Conservation (phyloP, 1,140 invertebrate genomes). For the Episyrphus balteatus region DNA sequence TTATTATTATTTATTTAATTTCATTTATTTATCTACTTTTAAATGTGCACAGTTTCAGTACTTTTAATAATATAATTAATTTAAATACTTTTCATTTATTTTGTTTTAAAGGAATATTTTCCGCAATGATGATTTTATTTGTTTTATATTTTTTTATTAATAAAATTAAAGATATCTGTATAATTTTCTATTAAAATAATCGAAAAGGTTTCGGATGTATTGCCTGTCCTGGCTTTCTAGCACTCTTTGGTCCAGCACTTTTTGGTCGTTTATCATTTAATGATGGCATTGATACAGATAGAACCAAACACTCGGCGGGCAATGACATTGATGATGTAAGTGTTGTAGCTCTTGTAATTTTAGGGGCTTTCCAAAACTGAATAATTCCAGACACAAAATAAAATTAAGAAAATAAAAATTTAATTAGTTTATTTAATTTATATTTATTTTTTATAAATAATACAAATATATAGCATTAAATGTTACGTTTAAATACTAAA, state of each 20-base stretch:
- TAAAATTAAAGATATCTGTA: too few relatives aligned
- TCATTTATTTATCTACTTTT: too few relatives aligned
- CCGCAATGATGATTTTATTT: too few relatives aligned
- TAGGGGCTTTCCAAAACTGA: constrained; percentile 32
- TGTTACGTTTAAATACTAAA: too few relatives aligned
- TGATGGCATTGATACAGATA: constrained; percentile 35
- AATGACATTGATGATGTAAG: constrained; percentile 35
- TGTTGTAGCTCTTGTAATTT: constrained; percentile 31
- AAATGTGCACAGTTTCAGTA: too few relatives aligned
- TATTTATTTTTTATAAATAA: neutral
- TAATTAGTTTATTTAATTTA: neutral
- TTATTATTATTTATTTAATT: too few relatives aligned
- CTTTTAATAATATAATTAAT: too few relatives aligned
- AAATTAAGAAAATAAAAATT: neutral
- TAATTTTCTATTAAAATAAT: constrained; percentile 18
- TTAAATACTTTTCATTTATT: too few relatives aligned
- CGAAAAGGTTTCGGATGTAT: constrained; percentile 34
- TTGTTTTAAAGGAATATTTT: too few relatives aligned
- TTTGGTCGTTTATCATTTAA: constrained; percentile 27
- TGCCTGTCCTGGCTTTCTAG: constrained; percentile 27
- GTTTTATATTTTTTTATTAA: too few relatives aligned
- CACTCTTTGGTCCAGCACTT: constrained; percentile 26
- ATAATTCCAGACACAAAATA: neutral
- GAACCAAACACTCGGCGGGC: constrained; percentile 33
- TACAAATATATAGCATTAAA: too few relatives aligned